Evolutionary conservation across 2,113 vertebrate species (phyloP).

Genomic region (Microtus ochrogaster): DNA sequence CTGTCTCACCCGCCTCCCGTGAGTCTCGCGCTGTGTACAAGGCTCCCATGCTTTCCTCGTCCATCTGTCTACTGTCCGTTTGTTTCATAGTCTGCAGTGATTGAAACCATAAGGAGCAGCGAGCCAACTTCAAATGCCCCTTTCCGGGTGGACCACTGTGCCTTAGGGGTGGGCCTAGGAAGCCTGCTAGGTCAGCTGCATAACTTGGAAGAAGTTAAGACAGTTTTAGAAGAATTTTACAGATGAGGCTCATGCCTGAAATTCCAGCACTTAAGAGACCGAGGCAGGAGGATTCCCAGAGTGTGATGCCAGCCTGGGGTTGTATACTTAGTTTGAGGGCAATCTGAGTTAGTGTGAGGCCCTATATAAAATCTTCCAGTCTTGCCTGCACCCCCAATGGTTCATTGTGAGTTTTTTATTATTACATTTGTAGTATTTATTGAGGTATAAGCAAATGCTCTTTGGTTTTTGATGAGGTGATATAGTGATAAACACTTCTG

Average conservation of each 20-base stretch:
- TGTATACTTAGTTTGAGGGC: not conserved
- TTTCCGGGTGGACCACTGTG: not conserved
- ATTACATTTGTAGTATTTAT: not conserved
- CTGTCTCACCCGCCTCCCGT: not conserved
- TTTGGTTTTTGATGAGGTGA: not conserved
- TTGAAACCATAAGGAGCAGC: not conserved
- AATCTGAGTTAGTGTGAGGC: not conserved
- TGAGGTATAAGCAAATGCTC: not conserved
- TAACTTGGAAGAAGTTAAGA: not conserved
- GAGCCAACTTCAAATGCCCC: not conserved
- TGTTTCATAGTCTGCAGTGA: not conserved
- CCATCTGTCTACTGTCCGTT: not conserved
- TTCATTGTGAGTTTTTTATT: not conserved
- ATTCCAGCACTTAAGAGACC: not conserved
- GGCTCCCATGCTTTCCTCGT: not conserved
- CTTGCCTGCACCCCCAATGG: not conserved
- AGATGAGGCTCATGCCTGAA: not conserved
- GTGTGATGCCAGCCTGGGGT: not conserved
- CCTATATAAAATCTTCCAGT: not conserved
- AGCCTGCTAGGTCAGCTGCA: not conserved
- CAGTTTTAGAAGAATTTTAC: not conserved
- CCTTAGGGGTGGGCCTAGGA: not conserved
- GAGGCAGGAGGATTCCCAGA: not conserved
- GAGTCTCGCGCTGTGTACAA: not conserved
- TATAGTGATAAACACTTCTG: not conserved